Base-by-base conservation (phyloP, 2,888 invertebrate species). In the Myathropa florea region DNA sequence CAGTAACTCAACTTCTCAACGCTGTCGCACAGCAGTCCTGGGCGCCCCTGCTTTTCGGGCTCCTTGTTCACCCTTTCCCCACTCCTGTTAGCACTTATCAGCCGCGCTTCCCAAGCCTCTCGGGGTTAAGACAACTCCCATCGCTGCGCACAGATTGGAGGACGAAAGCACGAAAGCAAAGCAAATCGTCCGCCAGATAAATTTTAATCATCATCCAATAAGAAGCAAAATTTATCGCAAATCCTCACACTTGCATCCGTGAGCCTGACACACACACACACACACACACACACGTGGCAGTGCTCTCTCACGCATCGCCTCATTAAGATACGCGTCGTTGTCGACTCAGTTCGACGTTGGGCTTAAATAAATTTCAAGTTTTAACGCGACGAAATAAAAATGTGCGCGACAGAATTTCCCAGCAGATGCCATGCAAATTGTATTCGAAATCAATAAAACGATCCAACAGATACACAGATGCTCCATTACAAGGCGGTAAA, bases 141-240 rank as follows among this genome's bases (percentile, higher is more conserved):
- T 33, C 33, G 12, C 2, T 33, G 33, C 7, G 33, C 33, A 33
- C 33, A 33, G 33, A 33, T 12, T 33, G 12, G 12, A 33, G n/a
- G 33, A 9, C 39, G 39, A 46, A 18, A 18, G n/a, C 24, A 24
- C 24, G 12, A 23, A n/a, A n/a, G n/a, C n/a, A n/a, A n/a, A 7
- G 63, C 18, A 36, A 64, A 64, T 6, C 46, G 46, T 18, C 46
- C 18, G 46, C 23, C 18, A 36, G 63, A 64, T 64, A 64, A 64
- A 30, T 64, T 64, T 64, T 64, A 64, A 64, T 64, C 63, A 64
- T 12, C 33, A 36, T 21, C 63, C 18, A 64, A 64, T 64, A 64
- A 64, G 63, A 64, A 64, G 61, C 18, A 18, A 23, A 61, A 64
- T 33, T 64, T 64, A 64, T 64, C 36, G 33, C 63, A 30, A 36